Evolutionary conservation across 2,797 vertebrate genomes (phyloP).

Genomic region (Chelon labrosus): DNA sequence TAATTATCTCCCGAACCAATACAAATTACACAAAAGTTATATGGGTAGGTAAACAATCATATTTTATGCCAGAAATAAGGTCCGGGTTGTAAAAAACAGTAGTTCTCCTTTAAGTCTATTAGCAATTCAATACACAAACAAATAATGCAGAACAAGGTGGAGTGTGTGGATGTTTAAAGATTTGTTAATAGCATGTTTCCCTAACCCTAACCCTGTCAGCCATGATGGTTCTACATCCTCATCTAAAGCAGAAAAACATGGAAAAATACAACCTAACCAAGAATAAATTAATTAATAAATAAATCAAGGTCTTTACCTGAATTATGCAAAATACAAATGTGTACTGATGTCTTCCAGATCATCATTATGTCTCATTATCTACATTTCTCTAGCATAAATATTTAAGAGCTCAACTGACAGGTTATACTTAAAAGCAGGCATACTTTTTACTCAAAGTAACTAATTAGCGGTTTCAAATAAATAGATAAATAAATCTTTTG

Average conservation of each 20-base stretch:
- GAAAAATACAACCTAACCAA: not conserved
- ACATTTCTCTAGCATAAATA: not conserved
- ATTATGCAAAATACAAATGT: not conserved
- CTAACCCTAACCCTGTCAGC: too few species aligned
- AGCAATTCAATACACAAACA: too few species aligned
- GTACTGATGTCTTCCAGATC: not conserved
- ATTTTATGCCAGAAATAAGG: too few species aligned
- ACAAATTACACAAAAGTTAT: too few species aligned
- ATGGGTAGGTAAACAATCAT: too few species aligned
- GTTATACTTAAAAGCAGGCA: slow-evolving; percentile 1
- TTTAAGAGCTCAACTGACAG: not conserved
- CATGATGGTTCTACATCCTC: not conserved
- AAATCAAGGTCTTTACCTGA: not conserved
- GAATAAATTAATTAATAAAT: not conserved
- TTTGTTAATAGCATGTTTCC: too few species aligned
- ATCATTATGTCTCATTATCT: not conserved
- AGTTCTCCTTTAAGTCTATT: too few species aligned
- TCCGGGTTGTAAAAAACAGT: too few species aligned
- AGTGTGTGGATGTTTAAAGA: too few species aligned
- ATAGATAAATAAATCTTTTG: not conserved
- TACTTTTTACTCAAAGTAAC: slow-evolving; percentile 3
- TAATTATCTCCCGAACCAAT: too few species aligned
- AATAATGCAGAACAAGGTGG: too few species aligned
- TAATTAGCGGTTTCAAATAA: slow-evolving; percentile 23
- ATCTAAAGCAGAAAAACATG: not conserved